Evolutionary conservation across 2,888 invertebrate genomes (phyloP).

Genomic region (Coelinius sp.): DNA sequence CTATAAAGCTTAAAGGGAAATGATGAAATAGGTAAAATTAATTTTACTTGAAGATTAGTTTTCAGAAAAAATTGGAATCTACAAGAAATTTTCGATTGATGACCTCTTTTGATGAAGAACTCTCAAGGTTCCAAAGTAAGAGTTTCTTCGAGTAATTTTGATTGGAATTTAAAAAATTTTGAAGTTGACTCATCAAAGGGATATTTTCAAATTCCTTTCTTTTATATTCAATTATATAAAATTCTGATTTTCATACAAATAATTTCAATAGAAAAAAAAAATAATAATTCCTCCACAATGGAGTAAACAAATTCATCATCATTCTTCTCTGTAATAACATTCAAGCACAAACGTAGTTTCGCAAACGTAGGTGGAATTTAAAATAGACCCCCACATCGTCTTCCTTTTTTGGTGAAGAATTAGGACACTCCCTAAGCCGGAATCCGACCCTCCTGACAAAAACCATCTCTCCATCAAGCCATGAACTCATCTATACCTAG

Average conservation of each 20-base stretch:
- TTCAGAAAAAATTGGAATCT: too few relatives aligned
- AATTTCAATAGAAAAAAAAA: too few relatives aligned
- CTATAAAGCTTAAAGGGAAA: too few relatives aligned
- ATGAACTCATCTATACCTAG: not conserved
- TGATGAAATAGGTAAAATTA: too few relatives aligned
- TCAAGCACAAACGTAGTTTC: not conserved
- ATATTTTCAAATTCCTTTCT: not conserved
- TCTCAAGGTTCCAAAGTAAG: too few relatives aligned
- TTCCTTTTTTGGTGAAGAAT: not conserved
- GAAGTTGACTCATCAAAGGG: too few relatives aligned
- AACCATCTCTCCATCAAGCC: not conserved
- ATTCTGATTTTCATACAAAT: not conserved
- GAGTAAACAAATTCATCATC: not conserved
- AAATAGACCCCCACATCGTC: not conserved
- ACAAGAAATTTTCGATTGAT: too few relatives aligned
- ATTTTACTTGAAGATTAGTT: too few relatives aligned
- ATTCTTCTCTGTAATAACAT: not conserved
- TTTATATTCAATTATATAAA: not conserved
- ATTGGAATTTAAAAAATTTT: too few relatives aligned
- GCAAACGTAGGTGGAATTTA: constrained; percentile 6
- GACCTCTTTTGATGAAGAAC: too few relatives aligned
- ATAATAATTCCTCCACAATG: too few relatives aligned
- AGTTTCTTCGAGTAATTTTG: too few relatives aligned
- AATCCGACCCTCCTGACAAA: not conserved
- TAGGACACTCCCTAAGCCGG: not conserved